Evolutionary conservation across 2,797 vertebrate species (phyloP).

Genomic region (Ammospiza maritima): DNA sequence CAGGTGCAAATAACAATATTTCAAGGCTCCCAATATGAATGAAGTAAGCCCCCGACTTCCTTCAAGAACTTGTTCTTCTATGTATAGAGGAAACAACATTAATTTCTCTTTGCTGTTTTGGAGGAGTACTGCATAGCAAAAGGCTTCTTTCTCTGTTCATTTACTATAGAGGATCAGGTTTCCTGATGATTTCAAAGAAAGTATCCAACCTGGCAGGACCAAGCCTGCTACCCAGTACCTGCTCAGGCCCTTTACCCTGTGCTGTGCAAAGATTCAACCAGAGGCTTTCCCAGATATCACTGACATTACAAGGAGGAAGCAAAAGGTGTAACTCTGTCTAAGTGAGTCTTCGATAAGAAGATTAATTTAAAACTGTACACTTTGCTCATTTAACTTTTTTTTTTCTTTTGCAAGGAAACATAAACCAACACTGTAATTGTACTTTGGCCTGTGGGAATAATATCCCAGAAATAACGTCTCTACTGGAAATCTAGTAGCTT

Average conservation of each 20-base stretch:
- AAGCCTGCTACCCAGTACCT: background rate
- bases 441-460: constrained; percentile 52
- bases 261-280: background rate
- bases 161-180: background rate
- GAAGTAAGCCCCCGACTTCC: background rate
- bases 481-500: constrained; percentile 19
- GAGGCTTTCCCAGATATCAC: background rate
- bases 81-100: rapidly evolving
- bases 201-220: background rate
- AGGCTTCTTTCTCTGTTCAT: background rate
- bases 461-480: constrained; percentile 19
- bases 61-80: background rate
- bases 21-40: background rate
- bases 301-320: background rate
- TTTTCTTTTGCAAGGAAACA: background rate
- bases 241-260: background rate
- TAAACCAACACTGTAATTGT: constrained; percentile 20
- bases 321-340: background rate
- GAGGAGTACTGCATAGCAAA: background rate
- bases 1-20: background rate
- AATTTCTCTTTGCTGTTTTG: background rate
- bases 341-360: background rate
- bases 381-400: background rate
- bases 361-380: background rate
- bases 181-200: background rate